Evolutionary conservation across 35 echinoderm and acorn worm species (phyloP), one percentile per base, ranked within the genome.

Genomic region (Lytechinus variegatus): DNA sequence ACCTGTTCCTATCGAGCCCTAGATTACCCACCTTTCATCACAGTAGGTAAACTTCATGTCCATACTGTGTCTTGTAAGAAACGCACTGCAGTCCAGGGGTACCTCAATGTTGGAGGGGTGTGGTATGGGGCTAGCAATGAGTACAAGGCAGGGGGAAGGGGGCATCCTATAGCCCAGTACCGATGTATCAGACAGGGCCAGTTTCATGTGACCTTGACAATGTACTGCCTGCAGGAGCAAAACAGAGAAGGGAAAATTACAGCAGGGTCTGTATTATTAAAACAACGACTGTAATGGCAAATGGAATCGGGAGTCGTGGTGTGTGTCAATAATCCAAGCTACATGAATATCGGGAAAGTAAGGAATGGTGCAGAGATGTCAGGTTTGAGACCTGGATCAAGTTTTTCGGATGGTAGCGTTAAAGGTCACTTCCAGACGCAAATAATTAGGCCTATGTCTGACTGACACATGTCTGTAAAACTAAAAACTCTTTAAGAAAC

Each of bases 41-140:
- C 97, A 97, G 92, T 99, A 96, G 61, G 98, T 99, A 94, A 99
- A 99, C 87, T 97, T 99, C 98, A 99, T 99, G 91, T 99, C 98
- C 96, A 99, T 97, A 57, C 96, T 98, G 96, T 99, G 98, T 95
- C 98, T 98, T 10, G 98, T 97, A 27, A 99, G 95, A 94, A 99
- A 99, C 6, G 98, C 97, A 95, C 97, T 96, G 52, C 90, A 94
- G 87, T 99, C 98, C 16, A 99, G 95, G 8, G 98, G 98, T 54
- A 96, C 97, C 93, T 99, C 98, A 79, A 99, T 99, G 96, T 99
- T 99, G 86, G 97, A 95, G 28, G 98, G 98, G 92, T 99, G 98
- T 21, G 97, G 97, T 61, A 99, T 99, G 92, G 98, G 98, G 29
- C 88, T 92, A 27, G 94, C 98, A 4, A 99, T 91, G 89, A 98